Evolutionary conservation across 2,888 invertebrate genomes (phyloP).

Genomic region (Halocaridina rubra): DNA sequence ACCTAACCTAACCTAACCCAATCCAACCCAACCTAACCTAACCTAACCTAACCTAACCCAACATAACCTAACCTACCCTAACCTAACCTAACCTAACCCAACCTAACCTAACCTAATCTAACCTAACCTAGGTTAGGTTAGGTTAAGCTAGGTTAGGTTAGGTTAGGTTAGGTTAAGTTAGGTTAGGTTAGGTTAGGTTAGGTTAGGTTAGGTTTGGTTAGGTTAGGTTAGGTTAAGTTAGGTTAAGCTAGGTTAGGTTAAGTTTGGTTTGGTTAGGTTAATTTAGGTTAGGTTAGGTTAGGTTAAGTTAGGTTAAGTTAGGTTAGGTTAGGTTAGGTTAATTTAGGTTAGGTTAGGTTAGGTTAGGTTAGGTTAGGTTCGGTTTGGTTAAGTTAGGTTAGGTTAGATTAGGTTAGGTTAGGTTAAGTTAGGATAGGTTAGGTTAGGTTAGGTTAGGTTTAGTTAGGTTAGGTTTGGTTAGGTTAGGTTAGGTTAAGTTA

Average conservation of each 20-base stretch:
- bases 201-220: background rate
- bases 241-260: background rate
- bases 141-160: background rate
- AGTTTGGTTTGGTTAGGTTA: no score
- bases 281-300: conserved; percentile 12
- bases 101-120: no score
- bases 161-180: conserved; percentile 4
- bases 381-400: background rate
- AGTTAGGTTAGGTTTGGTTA: background rate
- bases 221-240: conserved; percentile 12
- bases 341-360: no score
- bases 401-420: background rate
- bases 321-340: background rate
- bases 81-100: no score
- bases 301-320: conserved; percentile 5
- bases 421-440: background rate
- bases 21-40: no score
- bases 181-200: background rate
- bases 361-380: no score
- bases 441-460: conserved; percentile 9
- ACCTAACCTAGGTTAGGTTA: background rate
- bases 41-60: no score
- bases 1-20: no score
- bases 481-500: background rate
- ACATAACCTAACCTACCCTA: no score